Percentiles rank a stretch among this genome's conserved stretches.
phyloP scores from a whole-genome alignment of 2,888 invertebrate genomes.

The Tetragonula carbonaria region DNA sequence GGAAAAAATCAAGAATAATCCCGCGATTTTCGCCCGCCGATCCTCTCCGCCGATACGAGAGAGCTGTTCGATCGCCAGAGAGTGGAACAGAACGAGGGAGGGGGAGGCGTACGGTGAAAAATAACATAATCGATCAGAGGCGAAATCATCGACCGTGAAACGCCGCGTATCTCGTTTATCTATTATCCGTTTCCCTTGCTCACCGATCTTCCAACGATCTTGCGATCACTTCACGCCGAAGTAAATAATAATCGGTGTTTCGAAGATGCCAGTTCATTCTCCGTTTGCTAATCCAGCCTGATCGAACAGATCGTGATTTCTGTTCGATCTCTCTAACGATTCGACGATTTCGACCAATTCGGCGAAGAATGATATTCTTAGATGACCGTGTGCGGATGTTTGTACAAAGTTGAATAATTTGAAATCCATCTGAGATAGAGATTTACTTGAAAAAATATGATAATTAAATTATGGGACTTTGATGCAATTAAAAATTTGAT shows the following conservation, averaged over 20 bases:
- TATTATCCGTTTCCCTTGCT: slow-evolving; percentile 60
- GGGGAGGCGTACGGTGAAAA: slow-evolving; percentile 44
- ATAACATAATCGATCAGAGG: slow-evolving; percentile 68
- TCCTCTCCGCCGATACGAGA: slow-evolving; percentile 59
- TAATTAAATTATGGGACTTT: too few relatives aligned
- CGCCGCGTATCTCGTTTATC: slow-evolving; percentile 68
- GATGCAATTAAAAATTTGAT: too few relatives aligned
- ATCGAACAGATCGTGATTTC: background rate
- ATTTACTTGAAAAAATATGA: too few relatives aligned
- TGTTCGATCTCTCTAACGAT: background rate
- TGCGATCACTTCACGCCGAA: slow-evolving; percentile 26
- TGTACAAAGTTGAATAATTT: too few relatives aligned
- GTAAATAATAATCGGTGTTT: slow-evolving; percentile 64
- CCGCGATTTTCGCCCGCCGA: slow-evolving; percentile 35
- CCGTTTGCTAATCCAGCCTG: slow-evolving; percentile 48
- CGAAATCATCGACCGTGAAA: slow-evolving; percentile 65
- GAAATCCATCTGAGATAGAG: too few relatives aligned
- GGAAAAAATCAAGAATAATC: slow-evolving; percentile 53
- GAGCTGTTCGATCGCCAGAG: slow-evolving; percentile 38
- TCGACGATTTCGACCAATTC: background rate
- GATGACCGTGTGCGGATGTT: too few relatives aligned
- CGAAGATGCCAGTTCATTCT: slow-evolving; percentile 50
- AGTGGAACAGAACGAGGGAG: background rate
- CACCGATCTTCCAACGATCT: slow-evolving; percentile 60
- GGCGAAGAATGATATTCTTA: too few relatives aligned